These are phyloP conservation scores for Laticauda laticaudata DNA, from an alignment of 2,113 vertebrate genomes.

Conservation along the genomic window DNA sequence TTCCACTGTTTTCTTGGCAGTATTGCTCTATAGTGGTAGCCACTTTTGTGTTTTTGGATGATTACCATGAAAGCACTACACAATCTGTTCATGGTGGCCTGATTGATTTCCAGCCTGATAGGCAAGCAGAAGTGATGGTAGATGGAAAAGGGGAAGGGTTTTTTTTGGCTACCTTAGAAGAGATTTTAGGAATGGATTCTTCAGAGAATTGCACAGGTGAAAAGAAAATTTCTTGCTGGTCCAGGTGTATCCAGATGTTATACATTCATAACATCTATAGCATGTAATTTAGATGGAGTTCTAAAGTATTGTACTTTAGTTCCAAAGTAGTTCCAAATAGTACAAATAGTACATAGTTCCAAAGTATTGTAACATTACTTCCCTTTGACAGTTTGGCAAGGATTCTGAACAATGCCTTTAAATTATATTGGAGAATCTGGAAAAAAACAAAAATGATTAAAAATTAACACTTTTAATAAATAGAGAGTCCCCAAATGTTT, in stretches of 20 bases:
- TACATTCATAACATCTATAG: conserved; percentile 13
- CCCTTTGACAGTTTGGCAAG: not conserved
- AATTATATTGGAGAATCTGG: not conserved
- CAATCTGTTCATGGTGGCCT: not conserved
- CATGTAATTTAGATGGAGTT: not conserved
- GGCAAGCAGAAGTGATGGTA: not conserved
- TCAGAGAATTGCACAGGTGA: conserved; percentile 9
- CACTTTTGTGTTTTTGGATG: not conserved
- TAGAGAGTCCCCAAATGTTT: not conserved
- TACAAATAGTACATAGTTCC: conserved; percentile 65
- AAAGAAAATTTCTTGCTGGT: not conserved
- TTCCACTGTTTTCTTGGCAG: not conserved
- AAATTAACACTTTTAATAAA: conserved; percentile 24
- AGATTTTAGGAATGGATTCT: not conserved
- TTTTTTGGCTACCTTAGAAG: not conserved
- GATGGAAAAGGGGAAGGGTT: not conserved
- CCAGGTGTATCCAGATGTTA: not conserved
- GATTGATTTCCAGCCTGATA: not conserved
- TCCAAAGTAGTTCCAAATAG: no score
- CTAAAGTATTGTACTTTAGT: conserved; percentile 53
- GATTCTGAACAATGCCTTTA: not conserved
- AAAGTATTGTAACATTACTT: conserved; percentile 3
- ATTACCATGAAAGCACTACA: not conserved
- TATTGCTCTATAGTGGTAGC: accelerated
- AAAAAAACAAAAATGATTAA: not conserved